Evolutionary conservation across 1,140 invertebrate species (phyloP), one percentile per base, ranked within the genome.

Genomic region (Diploscapter pachys): DNA sequence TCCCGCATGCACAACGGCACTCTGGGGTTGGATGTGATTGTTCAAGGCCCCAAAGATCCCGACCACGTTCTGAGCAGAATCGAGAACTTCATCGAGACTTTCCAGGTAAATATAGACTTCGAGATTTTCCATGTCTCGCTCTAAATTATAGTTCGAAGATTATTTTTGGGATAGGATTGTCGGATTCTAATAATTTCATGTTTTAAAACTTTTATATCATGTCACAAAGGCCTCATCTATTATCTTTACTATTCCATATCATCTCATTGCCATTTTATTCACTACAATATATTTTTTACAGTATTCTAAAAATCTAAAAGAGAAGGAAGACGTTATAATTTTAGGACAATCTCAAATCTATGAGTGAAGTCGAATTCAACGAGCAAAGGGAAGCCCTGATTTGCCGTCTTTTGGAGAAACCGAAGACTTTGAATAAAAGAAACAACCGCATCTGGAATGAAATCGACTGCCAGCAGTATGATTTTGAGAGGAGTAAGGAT

Each of bases 11-110:
- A 91, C 0, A 91, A 91, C 86, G 93, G 93, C 49, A 91, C 91
- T 3, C 93, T 95, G 86, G 94, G 94, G 5, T 85, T 98, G 4
- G 86, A 92, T 74, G 88, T 98, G 31, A 91, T 97, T 71, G 91
- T 98, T 2, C 95, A 98, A 88, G 95, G 94, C 48, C 91, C 93
- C 72, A 89, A 90, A 67, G 90, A 92, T 85, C 93, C 94, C 0
- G 85, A 89, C 5, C 93, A 91, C 87, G 89, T 98, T 4, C 94
- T 97, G 83, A 86, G 90, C 66, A 89, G 94, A 80, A 93, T 98
- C 63, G 92, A 97, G 86, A 89, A 89, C 59, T 98, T 97, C 87
- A 87, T 98, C 62, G 82, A 89, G n/a, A 88, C 31, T 31, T 31
- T 31, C 31, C 31, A 31, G 31, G 31, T 31, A 31, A 31, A 31